These are phyloP conservation scores for Chloroceryle amazona DNA, from an alignment of 2,797 vertebrate species.

Conservation along the genomic window DNA sequence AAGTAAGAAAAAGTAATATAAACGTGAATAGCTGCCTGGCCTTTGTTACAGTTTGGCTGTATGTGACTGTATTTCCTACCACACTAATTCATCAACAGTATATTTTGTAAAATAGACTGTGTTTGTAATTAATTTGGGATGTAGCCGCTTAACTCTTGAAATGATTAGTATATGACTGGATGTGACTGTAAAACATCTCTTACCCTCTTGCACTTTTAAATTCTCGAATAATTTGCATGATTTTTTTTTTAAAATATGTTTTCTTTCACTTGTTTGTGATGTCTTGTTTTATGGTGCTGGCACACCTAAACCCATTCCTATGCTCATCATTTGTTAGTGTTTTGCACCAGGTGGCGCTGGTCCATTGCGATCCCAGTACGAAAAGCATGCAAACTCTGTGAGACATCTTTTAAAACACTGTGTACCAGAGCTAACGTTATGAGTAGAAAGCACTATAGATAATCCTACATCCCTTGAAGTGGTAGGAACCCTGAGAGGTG, in stretches of 20 bases:
- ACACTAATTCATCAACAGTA: neutral
- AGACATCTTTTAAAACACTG: neutral
- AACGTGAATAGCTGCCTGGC: neutral
- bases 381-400: neutral
- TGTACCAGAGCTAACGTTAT: neutral
- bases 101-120: neutral
- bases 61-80: neutral
- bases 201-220: neutral
- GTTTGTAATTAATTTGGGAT: neutral
- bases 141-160: neutral
- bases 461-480: neutral
- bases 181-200: neutral
- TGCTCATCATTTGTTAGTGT: neutral
- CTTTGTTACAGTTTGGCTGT: neutral
- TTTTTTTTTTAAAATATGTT: neutral
- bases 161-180: neutral
- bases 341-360: rapidly evolving
- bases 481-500: neutral
- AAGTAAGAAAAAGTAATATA: neutral
- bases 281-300: neutral
- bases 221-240: neutral
- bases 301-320: neutral
- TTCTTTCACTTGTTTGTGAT: neutral
- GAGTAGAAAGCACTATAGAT: neutral
- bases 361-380: neutral